Percentiles rank a stretch among this genome's conserved stretches.
These are phyloP conservation scores for Australoheros facetus DNA, from an alignment of 2,797 vertebrate genomes.

Conservation along the genomic window DNA sequence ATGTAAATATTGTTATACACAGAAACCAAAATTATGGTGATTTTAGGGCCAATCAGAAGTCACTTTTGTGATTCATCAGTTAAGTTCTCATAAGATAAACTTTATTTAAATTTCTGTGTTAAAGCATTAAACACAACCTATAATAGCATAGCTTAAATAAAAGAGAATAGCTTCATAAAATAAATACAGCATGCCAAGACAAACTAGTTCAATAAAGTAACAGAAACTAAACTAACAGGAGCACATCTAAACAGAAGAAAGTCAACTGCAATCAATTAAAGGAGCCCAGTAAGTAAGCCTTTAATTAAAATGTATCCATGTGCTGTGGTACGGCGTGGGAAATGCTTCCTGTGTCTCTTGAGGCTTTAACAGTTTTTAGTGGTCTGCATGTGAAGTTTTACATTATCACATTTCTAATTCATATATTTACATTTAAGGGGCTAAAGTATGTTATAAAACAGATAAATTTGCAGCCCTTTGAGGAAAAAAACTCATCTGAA, in stretches of 20 bases:
- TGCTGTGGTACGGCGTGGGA: background rate
- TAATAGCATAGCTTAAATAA: no score
- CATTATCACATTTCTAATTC: background rate
- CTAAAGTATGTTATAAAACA: background rate
- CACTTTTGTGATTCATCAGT: background rate
- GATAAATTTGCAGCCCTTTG: background rate
- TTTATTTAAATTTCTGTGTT: background rate
- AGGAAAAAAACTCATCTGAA: background rate
- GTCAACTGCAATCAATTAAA: background rate
- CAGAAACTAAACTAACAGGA: background rate
- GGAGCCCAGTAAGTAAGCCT: background rate
- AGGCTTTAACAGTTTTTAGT: background rate
- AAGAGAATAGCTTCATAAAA: background rate
- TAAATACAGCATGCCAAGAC: background rate
- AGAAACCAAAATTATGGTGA: background rate
- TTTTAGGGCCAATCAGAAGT: background rate
- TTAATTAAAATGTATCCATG: rapidly evolving
- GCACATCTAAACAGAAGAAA: background rate
- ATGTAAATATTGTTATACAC: background rate
- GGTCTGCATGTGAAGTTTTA: background rate
- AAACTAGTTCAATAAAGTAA: background rate
- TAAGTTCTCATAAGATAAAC: background rate
- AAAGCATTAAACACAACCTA: no score
- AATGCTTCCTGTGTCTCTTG: background rate
- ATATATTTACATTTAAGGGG: background rate